These are phyloP conservation scores for Ophion ellenae DNA, from an alignment of 2,888 invertebrate genomes.

Conservation along the genomic window DNA sequence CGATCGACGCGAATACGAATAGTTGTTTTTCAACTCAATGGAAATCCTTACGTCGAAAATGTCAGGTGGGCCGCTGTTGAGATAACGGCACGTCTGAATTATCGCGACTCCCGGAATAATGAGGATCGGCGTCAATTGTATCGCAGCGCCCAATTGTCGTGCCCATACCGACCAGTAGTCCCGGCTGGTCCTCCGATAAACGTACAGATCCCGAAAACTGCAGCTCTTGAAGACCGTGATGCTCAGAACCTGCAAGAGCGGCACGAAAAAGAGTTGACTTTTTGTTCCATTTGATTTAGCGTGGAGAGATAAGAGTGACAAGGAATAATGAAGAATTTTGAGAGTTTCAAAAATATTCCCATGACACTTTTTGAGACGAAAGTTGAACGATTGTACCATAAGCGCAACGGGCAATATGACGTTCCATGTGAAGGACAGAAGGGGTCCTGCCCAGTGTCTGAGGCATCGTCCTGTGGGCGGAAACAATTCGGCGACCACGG, in stretches of 20 bases:
- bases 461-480: slow-evolving; percentile 84
- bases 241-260: slow-evolving; percentile 85
- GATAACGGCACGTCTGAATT: slow-evolving; percentile 90
- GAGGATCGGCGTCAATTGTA: slow-evolving; percentile 91
- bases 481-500: slow-evolving; percentile 87
- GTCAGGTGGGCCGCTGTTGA: slow-evolving; percentile 93
- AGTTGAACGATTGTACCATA: slow-evolving; percentile 85
- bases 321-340: background rate
- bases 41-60: slow-evolving; percentile 90
- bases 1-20: background rate
- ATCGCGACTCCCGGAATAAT: slow-evolving; percentile 90
- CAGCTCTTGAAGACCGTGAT: slow-evolving; percentile 90
- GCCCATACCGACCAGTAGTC: slow-evolving; percentile 93
- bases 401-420: slow-evolving; percentile 92
- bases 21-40: background rate
- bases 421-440: slow-evolving; percentile 94
- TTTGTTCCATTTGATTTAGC: too few species aligned
- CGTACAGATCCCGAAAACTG: slow-evolving; percentile 88
- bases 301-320: background rate
- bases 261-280: background rate
- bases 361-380: background rate
- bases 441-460: slow-evolving; percentile 87
- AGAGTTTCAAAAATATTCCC: background rate
- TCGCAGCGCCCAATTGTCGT: slow-evolving; percentile 89
- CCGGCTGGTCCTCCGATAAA: slow-evolving; percentile 86